Evolutionary conservation across 2,797 vertebrate genomes (phyloP), one percentile per base, ranked within the genome.

Genomic region (Arrhamphus sclerolepis): DNA sequence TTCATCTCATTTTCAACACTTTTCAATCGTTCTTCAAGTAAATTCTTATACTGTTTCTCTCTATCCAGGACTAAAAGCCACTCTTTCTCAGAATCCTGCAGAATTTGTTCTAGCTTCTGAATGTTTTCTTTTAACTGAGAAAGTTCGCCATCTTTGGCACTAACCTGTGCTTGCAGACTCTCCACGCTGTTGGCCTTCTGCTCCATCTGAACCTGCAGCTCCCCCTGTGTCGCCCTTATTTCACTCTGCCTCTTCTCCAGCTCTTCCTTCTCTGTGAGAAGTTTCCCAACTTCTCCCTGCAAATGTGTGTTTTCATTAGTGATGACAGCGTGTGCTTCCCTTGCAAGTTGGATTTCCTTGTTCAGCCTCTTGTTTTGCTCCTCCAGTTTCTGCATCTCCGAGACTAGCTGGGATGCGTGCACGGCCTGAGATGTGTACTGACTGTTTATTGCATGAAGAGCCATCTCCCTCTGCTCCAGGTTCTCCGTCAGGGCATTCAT

Each of bases 91-190:
- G 94, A 93, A 62, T 94, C 94, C 70, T 92, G 89, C 4, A 96
- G 89, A 77, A 79, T 89, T 46, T 90, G 91, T 22, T 95, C 93
- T 89, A 94, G 61, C 70, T 87, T 92, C 50, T 90, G 66, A 84
- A 91, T 50, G 74, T 87, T 91, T 72, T 90, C 80, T 75, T 91
- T 92, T 80, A 95, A 90, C 64, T 75, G 78, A 86, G 60, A 86
- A 48, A 94, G 74, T 50, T 95, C 92, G 87, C 92, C 85, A 61
- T 89, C 84, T 89, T 93, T 92, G 65, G 74, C 93, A 97, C 95
- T 95, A 93, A 97, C 96, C 95, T 96, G 86, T 70, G 86, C 91
- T 88, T 92, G 94, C 26, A 95, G 94, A 73, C 84, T 92, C 20
- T 71, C 91, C 73, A 92, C 75, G 78, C 74, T 90, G 78, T 72